Conservation (phyloP, 2,888 invertebrate species). For the Zygothrica quintamaculata region DNA sequence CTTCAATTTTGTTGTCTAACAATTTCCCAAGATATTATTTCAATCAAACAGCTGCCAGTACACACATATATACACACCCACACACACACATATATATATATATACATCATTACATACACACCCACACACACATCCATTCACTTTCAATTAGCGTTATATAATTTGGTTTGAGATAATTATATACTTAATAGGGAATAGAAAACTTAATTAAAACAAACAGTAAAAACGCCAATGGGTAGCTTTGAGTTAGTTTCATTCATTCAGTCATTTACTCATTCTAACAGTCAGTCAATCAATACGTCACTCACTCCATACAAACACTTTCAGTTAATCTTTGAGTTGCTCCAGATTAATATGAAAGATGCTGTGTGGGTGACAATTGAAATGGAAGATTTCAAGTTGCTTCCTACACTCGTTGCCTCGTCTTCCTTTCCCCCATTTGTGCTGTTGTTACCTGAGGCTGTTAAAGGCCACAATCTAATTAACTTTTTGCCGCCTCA, state of each 20-base stretch:
- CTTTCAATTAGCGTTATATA: constrained; percentile 49
- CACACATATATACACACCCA: no score
- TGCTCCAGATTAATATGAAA: no score
- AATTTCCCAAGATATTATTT: constrained; percentile 8
- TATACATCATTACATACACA: no score
- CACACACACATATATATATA: no score
- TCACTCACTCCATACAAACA: constrained; percentile 5
- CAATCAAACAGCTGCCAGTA: constrained; percentile 1
- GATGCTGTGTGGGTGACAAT: constrained; percentile 29
- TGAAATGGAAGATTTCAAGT: constrained; percentile 17
- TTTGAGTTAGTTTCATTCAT: constrained; percentile 42
- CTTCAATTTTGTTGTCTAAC: neutral
- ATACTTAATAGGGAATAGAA: constrained; percentile 48
- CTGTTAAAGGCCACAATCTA: constrained; percentile 49
- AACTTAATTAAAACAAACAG: constrained; percentile 60
- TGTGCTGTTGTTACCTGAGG: constrained; percentile 44
- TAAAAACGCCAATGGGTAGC: constrained; percentile 42
- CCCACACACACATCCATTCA: neutral
- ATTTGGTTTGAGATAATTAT: constrained; percentile 54
- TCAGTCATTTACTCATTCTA: constrained; percentile 38
- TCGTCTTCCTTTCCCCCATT: no score
- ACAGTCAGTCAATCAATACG: constrained; percentile 55
- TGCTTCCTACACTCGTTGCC: constrained; percentile 16
- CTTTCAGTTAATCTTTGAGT: neutral
- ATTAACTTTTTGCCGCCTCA: constrained; percentile 47